Evolutionary conservation across 2,888 invertebrate genomes (phyloP), one percentile per base, ranked within the genome.

Genomic region (Pristionchus mayeri): DNA sequence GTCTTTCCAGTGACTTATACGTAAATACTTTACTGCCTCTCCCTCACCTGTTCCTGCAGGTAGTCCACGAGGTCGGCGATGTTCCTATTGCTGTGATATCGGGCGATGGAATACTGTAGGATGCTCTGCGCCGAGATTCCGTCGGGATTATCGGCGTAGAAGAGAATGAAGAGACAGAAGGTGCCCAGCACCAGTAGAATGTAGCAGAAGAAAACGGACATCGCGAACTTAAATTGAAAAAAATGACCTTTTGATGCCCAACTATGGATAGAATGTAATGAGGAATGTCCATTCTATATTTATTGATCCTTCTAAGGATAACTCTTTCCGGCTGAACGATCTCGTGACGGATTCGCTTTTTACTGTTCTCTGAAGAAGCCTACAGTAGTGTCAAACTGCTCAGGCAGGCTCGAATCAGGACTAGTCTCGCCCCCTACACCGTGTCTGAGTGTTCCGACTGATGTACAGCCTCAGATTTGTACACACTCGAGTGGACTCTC

Each of bases 11-110:
- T n/a, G n/a, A n/a, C n/a, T n/a, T n/a, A n/a, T n/a, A n/a, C n/a
- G n/a, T n/a, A n/a, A n/a, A n/a, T n/a, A n/a, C n/a, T n/a, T 44
- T 44, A 9, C 44, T 44, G 7, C 6, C 7, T 44, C 44, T 44
- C 44, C 44, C 44, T 44, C 63, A 93, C 93, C 87, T 93, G 90
- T 84, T 90, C 90, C 84, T 93, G 93, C 27, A 93, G 40, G 54
- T 91, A 88, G 85, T 93, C 93, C 83, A 93, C 89, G 50, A 93
- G 87, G 85, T 93, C 93, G n/a, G 91, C 91, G 60, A 91, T 83
- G 82, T 93, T 93, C 24, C 89, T 60, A 86, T 93, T 93, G 18
- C 88, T 88, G 85, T 92, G 92, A 78, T 93, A 93, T 76, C 90
- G 90, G 48, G 88, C 88, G 80, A 93, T 87, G 30, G 91, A 90